Percentiles rank a stretch among this genome's conserved stretches.
These are phyloP conservation scores for Apodemia hepburni DNA, from an alignment of 2,888 invertebrate genomes.

Conservation along the genomic window DNA sequence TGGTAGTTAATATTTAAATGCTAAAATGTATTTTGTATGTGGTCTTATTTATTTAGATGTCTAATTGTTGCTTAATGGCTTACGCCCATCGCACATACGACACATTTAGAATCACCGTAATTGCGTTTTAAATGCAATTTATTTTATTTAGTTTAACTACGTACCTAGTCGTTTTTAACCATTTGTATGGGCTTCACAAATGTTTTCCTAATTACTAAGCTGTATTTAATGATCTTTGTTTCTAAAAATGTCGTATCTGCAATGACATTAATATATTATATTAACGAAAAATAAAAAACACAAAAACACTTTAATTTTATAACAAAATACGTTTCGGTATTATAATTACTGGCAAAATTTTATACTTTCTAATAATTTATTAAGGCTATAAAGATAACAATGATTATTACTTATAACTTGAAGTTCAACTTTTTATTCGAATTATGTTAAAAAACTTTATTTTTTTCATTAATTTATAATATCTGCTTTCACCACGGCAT, in stretches of 20 bases:
- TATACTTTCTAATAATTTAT: no score
- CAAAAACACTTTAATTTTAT: no score
- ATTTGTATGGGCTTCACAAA: background rate
- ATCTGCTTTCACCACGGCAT: no score
- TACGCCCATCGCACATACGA: constrained; percentile 2
- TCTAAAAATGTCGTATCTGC: background rate
- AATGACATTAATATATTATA: background rate
- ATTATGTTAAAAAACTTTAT: no score
- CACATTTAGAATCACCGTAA: background rate
- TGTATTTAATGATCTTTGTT: background rate
- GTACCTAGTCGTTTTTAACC: background rate
- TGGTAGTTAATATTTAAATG: constrained; percentile 2
- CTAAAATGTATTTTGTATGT: constrained; percentile 5
- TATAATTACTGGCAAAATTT: no score
- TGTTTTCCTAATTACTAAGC: background rate
- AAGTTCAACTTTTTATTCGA: no score
- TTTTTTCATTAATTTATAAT: no score
- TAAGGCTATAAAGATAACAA: no score
- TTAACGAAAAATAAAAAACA: background rate
- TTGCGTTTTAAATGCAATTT: background rate
- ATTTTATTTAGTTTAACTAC: background rate
- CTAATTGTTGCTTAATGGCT: constrained; percentile 10
- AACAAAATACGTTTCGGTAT: no score
- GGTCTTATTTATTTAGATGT: constrained; percentile 5
- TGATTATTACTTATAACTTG: no score